Conservation (phyloP, 2,797 vertebrate genomes). For the Pantherophis vulpinus region DNA sequence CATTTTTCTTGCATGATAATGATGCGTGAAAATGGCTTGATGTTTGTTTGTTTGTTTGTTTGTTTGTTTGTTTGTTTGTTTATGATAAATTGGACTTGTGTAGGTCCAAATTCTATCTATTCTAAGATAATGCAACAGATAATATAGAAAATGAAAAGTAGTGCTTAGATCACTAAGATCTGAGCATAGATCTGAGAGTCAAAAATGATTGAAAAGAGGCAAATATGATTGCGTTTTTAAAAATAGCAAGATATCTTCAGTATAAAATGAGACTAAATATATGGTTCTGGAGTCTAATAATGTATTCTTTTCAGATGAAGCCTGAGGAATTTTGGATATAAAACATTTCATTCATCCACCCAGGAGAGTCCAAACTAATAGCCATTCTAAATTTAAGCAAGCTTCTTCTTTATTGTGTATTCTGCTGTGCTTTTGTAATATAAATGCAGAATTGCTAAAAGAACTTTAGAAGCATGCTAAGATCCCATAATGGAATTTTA, state of each 20-base stretch:
- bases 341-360: constrained; percentile 10
- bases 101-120: neutral
- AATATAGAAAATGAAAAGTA: neutral
- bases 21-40: neutral
- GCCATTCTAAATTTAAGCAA: constrained; percentile 21
- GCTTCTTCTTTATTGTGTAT: constrained; percentile 9
- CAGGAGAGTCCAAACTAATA: constrained; percentile 15
- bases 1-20: too few species aligned
- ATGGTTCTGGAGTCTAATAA: neutral
- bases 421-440: constrained; percentile 5
- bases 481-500: constrained; percentile 25
- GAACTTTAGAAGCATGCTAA: neutral
- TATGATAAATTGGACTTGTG: neutral
- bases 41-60: neutral
- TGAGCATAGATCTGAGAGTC: neutral
- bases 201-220: neutral
- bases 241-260: neutral
- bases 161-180: neutral
- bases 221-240: constrained; percentile 8
- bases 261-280: neutral
- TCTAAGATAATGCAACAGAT: neutral
- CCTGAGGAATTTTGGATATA: neutral
- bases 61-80: neutral
- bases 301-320: neutral
- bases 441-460: constrained; percentile 30